A percentile compares a stretch with the other conserved stretches of the same genome.
Evolutionary conservation across 2,113 vertebrate species (phyloP).

Genomic region (Apistogramma diplotaenia): DNA sequence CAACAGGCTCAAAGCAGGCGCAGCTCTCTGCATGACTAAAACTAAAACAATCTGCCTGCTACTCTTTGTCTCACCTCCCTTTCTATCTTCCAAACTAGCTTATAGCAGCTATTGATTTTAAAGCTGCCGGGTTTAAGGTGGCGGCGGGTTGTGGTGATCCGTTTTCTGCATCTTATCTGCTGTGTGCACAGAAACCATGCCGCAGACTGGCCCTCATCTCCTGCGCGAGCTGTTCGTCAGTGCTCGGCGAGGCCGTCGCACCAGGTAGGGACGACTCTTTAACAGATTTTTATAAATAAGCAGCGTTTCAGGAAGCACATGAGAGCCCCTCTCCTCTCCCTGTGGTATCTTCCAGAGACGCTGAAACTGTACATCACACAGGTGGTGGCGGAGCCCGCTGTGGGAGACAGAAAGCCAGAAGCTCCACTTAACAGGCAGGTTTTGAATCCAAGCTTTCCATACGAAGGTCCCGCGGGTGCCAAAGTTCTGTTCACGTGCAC

Average conservation of each 20-base stretch:
- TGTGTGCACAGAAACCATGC: constrained; percentile 78
- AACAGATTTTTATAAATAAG: not conserved
- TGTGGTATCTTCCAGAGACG: constrained; percentile 73
- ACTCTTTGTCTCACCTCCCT: not conserved
- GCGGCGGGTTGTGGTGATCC: not conserved
- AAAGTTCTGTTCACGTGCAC: not conserved
- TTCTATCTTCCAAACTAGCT: not conserved
- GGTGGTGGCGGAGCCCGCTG: constrained; percentile 77
- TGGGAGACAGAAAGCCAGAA: constrained; percentile 62
- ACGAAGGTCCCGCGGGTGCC: not conserved
- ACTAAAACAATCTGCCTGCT: not conserved
- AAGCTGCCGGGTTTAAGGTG: not conserved
- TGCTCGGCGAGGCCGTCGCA: constrained; percentile 84
- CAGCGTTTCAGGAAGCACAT: not conserved
- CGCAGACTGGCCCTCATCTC: constrained; percentile 77
- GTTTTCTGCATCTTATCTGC: constrained; percentile 2
- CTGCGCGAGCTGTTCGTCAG: constrained; percentile 86
- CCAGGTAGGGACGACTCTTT: constrained; percentile 77
- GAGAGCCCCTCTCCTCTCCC: not conserved
- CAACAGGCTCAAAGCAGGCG: not conserved
- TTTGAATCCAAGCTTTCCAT: not conserved
- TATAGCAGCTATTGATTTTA: constrained; percentile 4
- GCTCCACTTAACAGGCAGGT: constrained; percentile 65
- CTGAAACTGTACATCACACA: constrained; percentile 90
- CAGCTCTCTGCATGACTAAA: constrained; percentile 36